phyloP scores from a whole-genome alignment of 1,140 invertebrate genomes.

The Aphaenogaster rudis region DNA sequence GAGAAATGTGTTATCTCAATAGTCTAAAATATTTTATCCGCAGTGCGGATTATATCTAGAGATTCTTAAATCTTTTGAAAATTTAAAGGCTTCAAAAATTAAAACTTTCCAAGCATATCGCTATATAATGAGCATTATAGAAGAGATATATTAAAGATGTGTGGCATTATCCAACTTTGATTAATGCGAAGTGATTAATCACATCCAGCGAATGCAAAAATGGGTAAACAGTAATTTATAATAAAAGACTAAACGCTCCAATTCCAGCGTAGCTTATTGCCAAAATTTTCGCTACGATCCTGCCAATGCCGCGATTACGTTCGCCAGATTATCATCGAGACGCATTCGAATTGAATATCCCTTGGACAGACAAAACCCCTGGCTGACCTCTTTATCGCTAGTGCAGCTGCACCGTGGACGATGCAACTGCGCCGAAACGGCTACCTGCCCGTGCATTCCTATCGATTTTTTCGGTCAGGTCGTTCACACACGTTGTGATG shows the following conservation, averaged over 20 bases:
- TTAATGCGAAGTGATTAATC: not conserved
- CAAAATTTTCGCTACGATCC: conserved; percentile 39
- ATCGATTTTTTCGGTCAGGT: conserved; percentile 82
- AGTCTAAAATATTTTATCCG: not conserved
- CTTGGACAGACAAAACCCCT: conserved; percentile 5
- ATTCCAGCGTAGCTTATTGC: conserved; percentile 23
- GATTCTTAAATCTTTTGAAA: conserved; percentile 5
- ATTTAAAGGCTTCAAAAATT: not conserved
- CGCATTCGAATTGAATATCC: conserved; percentile 9
- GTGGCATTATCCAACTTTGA: not conserved
- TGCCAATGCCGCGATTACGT: conserved; percentile 39
- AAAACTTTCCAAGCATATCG: not conserved
- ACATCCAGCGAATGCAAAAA: not conserved
- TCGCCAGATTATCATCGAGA: not conserved
- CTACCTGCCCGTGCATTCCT: conserved; percentile 75
- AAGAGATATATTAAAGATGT: conserved; percentile 3
- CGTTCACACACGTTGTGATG: conserved; percentile 75
- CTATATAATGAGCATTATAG: not conserved
- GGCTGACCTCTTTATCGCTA: conserved; percentile 65
- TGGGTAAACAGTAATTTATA: not conserved
- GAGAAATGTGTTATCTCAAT: not conserved
- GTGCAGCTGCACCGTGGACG: conserved; percentile 68
- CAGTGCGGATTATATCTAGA: not conserved
- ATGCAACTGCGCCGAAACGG: conserved; percentile 76
- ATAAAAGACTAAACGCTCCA: not conserved